Percentiles rank a stretch among this genome's conserved stretches.
Evolutionary conservation across 2,888 invertebrate genomes (phyloP).

Genomic region (Caradrina kadenii): DNA sequence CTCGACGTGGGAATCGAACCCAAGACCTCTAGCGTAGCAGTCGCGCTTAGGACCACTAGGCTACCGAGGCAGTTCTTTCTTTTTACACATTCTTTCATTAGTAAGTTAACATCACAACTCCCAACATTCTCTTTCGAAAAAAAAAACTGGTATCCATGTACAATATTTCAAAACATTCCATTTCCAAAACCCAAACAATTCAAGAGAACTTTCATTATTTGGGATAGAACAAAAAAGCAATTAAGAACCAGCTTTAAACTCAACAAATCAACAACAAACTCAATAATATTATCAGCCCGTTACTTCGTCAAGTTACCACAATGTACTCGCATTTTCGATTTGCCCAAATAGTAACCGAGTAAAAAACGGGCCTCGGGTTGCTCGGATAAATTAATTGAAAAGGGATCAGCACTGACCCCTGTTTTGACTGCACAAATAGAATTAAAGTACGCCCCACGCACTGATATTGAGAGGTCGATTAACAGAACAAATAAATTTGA

Average conservation of each 20-base stretch:
- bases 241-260: conserved; percentile 24
- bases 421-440: conserved; percentile 87
- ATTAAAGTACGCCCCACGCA: conserved; percentile 82
- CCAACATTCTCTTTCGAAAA: background rate
- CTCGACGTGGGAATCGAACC: too few relatives aligned
- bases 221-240: conserved; percentile 2
- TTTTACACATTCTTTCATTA: background rate
- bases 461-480: conserved; percentile 82
- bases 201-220: background rate
- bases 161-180: background rate
- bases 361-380: conserved; percentile 74
- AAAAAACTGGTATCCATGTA: too few relatives aligned
- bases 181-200: background rate
- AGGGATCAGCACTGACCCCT: conserved; percentile 80
- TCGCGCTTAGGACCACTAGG: too few relatives aligned
- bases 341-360: conserved; percentile 73
- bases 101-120: background rate
- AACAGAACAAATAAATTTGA: conserved; percentile 76
- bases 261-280: conserved; percentile 20
- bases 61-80: too few relatives aligned
- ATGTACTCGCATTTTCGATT: conserved; percentile 69
- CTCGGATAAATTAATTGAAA: conserved; percentile 83
- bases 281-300: conserved; percentile 30
- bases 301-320: conserved; percentile 58
- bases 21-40: too few relatives aligned